Evolutionary conservation across 2,113 vertebrate genomes (phyloP).

Genomic region (Rhizomys pruinosus): DNA sequence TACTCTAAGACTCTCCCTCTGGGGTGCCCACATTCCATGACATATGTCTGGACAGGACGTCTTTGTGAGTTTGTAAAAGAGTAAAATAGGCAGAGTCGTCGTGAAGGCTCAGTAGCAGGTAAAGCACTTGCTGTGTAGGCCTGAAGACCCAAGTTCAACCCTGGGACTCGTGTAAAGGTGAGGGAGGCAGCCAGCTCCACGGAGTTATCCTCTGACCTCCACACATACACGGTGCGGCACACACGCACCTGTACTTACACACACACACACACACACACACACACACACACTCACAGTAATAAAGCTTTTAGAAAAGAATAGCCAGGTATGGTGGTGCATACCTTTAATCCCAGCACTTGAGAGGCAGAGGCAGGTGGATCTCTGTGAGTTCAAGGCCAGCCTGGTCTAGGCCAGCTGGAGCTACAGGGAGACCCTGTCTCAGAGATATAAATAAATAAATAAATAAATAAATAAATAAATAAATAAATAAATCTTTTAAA

Average conservation of each 20-base stretch:
- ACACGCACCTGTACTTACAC: background rate
- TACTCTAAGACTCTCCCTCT: background rate
- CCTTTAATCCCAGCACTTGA: too few relatives aligned
- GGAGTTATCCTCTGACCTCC: background rate
- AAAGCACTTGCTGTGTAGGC: too few relatives aligned
- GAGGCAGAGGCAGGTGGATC: too few relatives aligned
- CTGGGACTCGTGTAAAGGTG: background rate
- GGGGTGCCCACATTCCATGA: accelerated
- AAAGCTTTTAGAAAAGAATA: background rate
- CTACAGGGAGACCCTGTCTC: too few relatives aligned
- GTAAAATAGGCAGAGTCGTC: background rate
- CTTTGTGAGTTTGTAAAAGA: background rate
- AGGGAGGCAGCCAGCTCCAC: background rate
- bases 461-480: too few relatives aligned
- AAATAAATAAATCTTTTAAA: background rate
- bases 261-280: too few relatives aligned
- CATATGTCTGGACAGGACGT: background rate
- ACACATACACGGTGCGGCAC: background rate
- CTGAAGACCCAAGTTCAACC: background rate
- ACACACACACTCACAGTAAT: too few relatives aligned
- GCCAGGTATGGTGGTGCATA: too few relatives aligned
- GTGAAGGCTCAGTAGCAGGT: background rate
- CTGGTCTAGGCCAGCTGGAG: too few relatives aligned
- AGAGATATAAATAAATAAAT: too few relatives aligned
- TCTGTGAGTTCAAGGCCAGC: too few relatives aligned